Conservation (phyloP, 2,113 vertebrate genomes). For the Suncus etruscus region DNA sequence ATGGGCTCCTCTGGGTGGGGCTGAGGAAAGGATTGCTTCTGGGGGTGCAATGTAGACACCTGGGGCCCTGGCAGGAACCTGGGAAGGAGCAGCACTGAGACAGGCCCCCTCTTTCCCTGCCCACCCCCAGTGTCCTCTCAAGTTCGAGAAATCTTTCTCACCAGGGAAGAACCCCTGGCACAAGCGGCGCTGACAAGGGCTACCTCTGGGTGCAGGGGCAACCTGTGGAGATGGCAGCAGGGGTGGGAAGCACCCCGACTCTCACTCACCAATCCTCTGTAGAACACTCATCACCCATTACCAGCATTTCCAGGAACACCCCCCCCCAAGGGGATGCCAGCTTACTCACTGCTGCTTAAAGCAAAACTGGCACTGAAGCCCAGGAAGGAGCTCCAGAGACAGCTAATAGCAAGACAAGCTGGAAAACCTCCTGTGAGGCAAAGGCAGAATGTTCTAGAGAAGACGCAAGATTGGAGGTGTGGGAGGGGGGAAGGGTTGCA, state of each 20-base stretch:
- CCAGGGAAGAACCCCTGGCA: not conserved
- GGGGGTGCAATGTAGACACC: not conserved
- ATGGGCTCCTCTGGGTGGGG: not conserved
- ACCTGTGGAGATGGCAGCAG: accelerated
- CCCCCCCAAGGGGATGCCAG: too few relatives aligned
- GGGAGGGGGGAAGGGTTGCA: too few relatives aligned
- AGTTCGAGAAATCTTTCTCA: slow-evolving; percentile 13
- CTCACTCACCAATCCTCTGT: too few relatives aligned
- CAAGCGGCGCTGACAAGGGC: not conserved
- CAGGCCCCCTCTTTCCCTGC: not conserved
- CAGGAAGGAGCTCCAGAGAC: not conserved
- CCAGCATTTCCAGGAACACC: too few relatives aligned
- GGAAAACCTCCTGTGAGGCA: not conserved
- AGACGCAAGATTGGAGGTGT: not conserved
- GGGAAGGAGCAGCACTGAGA: not conserved
- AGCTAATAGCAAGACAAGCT: not conserved
- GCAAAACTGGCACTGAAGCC: not conserved
- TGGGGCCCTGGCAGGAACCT: not conserved
- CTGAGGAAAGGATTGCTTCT: too few relatives aligned
- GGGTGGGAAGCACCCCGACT: too few relatives aligned
- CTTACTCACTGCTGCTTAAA: too few relatives aligned
- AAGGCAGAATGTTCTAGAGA: not conserved
- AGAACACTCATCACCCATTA: too few relatives aligned
- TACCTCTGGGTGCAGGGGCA: not conserved
- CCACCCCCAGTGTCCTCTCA: too few relatives aligned